Evolutionary conservation across 2,797 vertebrate genomes (phyloP).

Genomic region (Onychomys leucogaster): DNA sequence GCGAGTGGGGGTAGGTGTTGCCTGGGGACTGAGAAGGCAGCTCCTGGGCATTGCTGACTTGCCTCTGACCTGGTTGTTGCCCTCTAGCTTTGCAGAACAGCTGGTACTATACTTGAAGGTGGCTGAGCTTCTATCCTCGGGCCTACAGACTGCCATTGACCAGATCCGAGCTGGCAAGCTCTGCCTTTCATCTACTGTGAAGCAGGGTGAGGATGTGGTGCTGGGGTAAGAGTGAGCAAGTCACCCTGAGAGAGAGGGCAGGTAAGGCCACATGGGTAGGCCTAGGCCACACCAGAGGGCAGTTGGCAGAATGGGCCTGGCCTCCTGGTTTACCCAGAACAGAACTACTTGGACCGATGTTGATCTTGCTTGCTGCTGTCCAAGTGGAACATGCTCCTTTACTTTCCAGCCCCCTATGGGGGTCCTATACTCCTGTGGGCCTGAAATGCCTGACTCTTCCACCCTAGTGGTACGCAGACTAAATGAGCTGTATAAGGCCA

Average conservation of each 20-base stretch:
- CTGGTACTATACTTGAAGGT: conserved; percentile 97
- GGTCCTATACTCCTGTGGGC: neutral
- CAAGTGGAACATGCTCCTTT: neutral
- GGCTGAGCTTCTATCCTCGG: conserved; percentile 94
- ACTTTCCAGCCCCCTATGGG: neutral
- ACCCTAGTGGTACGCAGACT: conserved; percentile 93
- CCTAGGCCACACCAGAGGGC: neutral
- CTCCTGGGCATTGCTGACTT: neutral
- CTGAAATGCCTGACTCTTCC: neutral
- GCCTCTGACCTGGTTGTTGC: neutral
- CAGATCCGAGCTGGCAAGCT: conserved; percentile 93
- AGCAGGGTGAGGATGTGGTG: conserved; percentile 91
- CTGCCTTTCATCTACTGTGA: conserved; percentile 94
- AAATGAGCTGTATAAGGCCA: conserved; percentile 96
- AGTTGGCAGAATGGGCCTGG: too few relatives aligned
- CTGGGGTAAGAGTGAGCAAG: neutral
- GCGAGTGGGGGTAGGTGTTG: conserved; percentile 90
- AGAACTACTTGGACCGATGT: neutral
- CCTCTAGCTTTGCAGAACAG: conserved; percentile 95
- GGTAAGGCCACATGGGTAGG: too few relatives aligned
- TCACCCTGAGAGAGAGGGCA: neutral
- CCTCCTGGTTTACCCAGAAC: neutral
- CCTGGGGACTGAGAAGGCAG: rapidly evolving
- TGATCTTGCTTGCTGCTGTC: neutral
- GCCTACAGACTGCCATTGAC: conserved; percentile 93